Evolutionary conservation across 1,140 invertebrate genomes (phyloP).

Genomic region (Drosophila ananassae): DNA sequence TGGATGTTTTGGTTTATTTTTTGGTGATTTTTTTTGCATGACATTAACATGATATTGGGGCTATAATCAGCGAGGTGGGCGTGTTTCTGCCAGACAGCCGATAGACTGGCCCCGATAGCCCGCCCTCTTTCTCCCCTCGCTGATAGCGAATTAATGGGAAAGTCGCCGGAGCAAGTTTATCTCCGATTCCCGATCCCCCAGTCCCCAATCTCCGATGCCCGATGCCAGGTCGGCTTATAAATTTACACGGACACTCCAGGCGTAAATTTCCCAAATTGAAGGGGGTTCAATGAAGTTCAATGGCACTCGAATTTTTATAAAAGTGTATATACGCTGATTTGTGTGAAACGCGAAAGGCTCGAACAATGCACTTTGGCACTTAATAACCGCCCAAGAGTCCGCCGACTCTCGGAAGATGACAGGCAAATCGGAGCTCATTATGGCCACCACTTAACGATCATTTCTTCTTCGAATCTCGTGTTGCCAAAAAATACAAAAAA

Average conservation of each 20-base stretch:
- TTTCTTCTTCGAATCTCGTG: not conserved
- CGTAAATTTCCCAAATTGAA: constrained; percentile 36
- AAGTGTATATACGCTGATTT: constrained; percentile 33
- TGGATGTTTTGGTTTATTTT: constrained; percentile 13
- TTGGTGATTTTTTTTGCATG: constrained; percentile 40
- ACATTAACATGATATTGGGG: constrained; percentile 55
- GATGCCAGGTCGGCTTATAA: constrained; percentile 35
- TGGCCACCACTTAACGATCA: constrained; percentile 35
- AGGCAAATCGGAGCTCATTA: constrained; percentile 16
- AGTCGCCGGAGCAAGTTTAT: constrained; percentile 45
- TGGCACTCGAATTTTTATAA: constrained; percentile 48
- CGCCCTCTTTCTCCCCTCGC: not conserved
- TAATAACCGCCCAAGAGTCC: constrained; percentile 46
- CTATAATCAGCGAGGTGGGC: constrained; percentile 51
- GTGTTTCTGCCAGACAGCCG: constrained; percentile 48
- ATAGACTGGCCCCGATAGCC: constrained; percentile 48
- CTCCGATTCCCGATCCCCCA: constrained; percentile 11
- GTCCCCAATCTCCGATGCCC: constrained; percentile 2
- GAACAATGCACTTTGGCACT: constrained; percentile 71
- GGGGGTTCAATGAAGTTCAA: constrained; percentile 47
- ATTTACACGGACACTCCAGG: constrained; percentile 43
- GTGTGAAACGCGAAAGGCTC: constrained; percentile 20
- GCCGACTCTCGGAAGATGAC: constrained; percentile 25
- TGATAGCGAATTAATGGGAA: constrained; percentile 36
- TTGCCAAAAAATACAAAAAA: not conserved